phyloP scores from a whole-genome alignment of 2,888 invertebrate genomes.

The Autographa gamma region DNA sequence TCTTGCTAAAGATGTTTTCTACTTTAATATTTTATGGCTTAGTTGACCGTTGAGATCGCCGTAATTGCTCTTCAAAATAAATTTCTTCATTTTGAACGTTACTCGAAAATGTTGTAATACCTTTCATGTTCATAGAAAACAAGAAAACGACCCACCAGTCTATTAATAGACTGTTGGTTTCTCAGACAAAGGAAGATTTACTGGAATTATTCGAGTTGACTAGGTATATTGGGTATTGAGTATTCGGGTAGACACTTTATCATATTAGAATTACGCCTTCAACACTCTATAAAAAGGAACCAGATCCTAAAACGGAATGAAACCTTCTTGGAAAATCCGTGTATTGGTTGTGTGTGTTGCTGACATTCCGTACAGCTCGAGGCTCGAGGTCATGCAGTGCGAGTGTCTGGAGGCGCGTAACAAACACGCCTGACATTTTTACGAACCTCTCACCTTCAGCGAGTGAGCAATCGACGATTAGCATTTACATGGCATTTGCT shows the following conservation, averaged over 20 bases:
- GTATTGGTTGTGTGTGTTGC: constrained; percentile 37
- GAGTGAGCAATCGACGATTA: constrained; percentile 77
- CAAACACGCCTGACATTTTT: constrained; percentile 63
- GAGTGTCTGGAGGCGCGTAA: constrained; percentile 28
- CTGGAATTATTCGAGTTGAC: too few relatives aligned
- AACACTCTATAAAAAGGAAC: too few relatives aligned
- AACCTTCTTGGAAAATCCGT: not conserved
- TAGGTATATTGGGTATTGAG: too few relatives aligned
- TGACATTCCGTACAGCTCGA: constrained; percentile 23
- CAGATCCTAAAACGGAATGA: not conserved
- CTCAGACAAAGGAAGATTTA: too few relatives aligned
- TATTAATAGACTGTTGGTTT: not conserved
- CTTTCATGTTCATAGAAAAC: not conserved
- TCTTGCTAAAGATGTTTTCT: constrained; percentile 34
- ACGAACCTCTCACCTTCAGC: constrained; percentile 75
- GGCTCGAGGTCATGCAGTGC: constrained; percentile 8
- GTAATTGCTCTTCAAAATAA: constrained; percentile 1
- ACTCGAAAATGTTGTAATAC: not conserved
- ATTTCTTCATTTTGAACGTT: not conserved
- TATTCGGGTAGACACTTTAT: too few relatives aligned
- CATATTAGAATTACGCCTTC: too few relatives aligned
- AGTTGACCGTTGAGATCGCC: not conserved
- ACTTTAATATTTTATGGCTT: constrained; percentile 34
- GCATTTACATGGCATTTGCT: constrained; percentile 85
- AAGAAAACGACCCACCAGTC: not conserved